Base-by-base conservation (phyloP, 2,113 vertebrate species). In the Notarius quadriscutis region DNA sequence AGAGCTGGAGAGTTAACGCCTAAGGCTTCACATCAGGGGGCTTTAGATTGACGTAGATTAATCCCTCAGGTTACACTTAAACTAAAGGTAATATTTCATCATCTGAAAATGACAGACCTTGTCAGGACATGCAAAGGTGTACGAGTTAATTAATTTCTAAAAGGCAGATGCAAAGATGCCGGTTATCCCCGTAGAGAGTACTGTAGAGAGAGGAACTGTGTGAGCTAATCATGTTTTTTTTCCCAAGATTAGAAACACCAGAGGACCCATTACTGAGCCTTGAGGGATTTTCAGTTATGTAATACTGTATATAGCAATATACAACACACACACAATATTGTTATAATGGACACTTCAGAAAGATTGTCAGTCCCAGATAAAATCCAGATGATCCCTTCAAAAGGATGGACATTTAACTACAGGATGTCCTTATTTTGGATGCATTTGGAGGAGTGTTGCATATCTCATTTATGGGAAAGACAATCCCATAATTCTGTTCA, bases 91-190 rank as follows among this genome's bases (percentile, higher is more conserved):
- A 20, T 34, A 53, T 72, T 84, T 81, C 30, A 55, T 71, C 78
- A 81, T 82, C 55, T 27, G 62, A 75, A 51, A 55, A 53, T 79
- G 74, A 86, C 34, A 60, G 55, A 86, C 7, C 51, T 58, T 58
- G 62, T 71, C 5, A 12, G 53, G 62, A 75, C 60, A 62, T 51
- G 72, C 22, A 10, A 75, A 62, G 71, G 6, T 18, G 34, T 41
- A 30, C 34, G 34, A 77, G 72, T 77, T 62, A 62, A 84, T 84
- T 84, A 69, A 71, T 84, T 71, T 53, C 50, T 55, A 71, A 69
- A 53, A 85, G 51, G 34, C 55, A 85, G 53, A 60, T 48, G 69
- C 17, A 5, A 48, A 75, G 53, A 41, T 10, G 20, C 6, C 20
- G 12, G 34, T 75, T 84, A 30, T 74, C 83, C 83, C 83, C 60